A percentile compares a stretch with the other conserved stretches of the same genome.
These are phyloP conservation scores for Piprites chloris DNA, from an alignment of 2,113 vertebrate genomes.

Conservation along the genomic window DNA sequence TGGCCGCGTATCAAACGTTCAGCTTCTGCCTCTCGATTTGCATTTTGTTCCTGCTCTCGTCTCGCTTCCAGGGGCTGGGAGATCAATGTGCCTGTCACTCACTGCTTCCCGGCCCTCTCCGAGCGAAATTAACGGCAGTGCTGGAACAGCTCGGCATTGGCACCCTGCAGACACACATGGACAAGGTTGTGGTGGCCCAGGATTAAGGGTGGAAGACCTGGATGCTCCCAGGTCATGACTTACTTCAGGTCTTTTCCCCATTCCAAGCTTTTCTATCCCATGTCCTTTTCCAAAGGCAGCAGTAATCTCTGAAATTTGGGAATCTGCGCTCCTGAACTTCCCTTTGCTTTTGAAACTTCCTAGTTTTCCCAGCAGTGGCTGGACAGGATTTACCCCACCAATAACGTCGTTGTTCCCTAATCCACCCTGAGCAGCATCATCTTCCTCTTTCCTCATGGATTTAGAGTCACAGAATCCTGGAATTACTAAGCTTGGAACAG, in stretches of 20 bases:
- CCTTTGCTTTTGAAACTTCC: neutral
- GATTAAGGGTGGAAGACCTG: neutral
- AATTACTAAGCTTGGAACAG: neutral
- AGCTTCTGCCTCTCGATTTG: neutral
- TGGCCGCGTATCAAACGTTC: rapidly evolving
- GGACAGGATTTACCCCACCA: neutral
- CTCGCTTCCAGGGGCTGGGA: neutral
- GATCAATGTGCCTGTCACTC: neutral
- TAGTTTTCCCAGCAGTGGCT: neutral
- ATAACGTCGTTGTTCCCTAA: neutral
- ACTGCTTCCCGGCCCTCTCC: rapidly evolving
- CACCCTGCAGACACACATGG: rapidly evolving
- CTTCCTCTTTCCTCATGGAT: neutral
- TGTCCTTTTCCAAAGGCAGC: neutral
- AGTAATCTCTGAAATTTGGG: neutral
- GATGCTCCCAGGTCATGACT: neutral
- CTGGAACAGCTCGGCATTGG: rapidly evolving
- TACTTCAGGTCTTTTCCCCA: neutral
- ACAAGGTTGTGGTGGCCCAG: rapidly evolving
- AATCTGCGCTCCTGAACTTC: neutral
- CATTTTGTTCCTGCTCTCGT: neutral
- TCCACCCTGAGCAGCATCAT: neutral
- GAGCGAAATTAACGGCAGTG: neutral
- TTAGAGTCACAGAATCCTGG: neutral
- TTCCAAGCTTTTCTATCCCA: neutral